Evolutionary conservation across 2,113 vertebrate species (phyloP).

Genomic region (Stegastes partitus): DNA sequence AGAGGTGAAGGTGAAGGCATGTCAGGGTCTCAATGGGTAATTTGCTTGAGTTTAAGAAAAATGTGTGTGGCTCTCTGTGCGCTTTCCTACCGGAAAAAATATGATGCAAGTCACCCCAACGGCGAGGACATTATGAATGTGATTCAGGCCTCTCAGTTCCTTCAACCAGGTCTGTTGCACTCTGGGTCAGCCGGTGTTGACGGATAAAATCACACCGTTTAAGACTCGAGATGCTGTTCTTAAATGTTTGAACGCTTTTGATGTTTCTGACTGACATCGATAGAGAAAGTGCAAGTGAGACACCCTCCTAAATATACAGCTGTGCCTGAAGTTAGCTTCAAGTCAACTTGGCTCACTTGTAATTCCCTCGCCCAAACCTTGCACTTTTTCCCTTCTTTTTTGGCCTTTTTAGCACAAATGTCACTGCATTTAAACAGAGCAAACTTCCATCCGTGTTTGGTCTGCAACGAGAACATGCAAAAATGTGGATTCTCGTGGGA

Average conservation of each 20-base stretch:
- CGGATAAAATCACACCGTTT: too few species aligned
- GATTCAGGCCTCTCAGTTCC: neutral
- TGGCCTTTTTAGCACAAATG: neutral
- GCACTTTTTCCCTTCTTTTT: neutral
- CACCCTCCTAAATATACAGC: neutral
- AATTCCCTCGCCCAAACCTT: neutral
- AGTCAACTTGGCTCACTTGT: neutral
- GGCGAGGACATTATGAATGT: too few species aligned
- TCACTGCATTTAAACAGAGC: neutral
- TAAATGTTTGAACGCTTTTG: too few species aligned
- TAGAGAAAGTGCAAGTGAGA: too few species aligned
- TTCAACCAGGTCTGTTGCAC: neutral
- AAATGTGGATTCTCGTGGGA: neutral
- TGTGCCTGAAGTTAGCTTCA: neutral
- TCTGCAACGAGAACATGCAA: constrained; percentile 4
- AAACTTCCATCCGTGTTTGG: constrained; percentile 10
- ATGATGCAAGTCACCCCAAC: too few species aligned
- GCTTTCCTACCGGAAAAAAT: too few species aligned
- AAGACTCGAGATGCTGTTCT: neutral
- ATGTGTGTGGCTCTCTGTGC: neutral
- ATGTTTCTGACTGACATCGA: too few species aligned
- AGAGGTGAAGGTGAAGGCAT: constrained; percentile 33
- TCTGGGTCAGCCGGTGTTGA: too few species aligned
- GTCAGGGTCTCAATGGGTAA: neutral
- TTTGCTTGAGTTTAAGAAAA: constrained; percentile 3